phyloP scores from a whole-genome alignment of 2,113 vertebrate genomes.

The Rhynchomys soricoides region DNA sequence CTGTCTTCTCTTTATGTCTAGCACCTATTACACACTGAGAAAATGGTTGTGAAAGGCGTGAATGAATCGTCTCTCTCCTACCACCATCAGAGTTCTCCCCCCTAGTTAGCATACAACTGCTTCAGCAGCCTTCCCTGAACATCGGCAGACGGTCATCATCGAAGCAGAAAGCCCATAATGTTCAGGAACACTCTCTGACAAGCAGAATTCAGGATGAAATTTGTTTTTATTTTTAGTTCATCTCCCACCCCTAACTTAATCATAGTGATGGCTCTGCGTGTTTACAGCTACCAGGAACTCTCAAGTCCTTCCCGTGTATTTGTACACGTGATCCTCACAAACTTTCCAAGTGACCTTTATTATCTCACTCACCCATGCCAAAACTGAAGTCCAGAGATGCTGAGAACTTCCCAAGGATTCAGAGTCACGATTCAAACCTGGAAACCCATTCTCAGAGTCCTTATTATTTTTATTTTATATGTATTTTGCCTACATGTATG shows the following conservation, averaged over 20 bases:
- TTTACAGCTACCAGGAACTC: background rate
- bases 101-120: background rate
- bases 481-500: background rate
- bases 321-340: slow-evolving; percentile 1
- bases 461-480: background rate
- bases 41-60: slow-evolving; percentile 42
- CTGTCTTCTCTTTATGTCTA: slow-evolving; percentile 60
- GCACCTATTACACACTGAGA: slow-evolving; percentile 20
- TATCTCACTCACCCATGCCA: background rate
- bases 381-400: background rate
- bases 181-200: background rate
- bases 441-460: background rate
- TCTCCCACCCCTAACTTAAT: background rate
- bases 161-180: slow-evolving; percentile 12
- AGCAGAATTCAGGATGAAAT: background rate
- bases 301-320: background rate
- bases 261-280: background rate
- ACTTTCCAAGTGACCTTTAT: background rate
- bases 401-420: slow-evolving; percentile 39
- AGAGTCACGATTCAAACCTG: slow-evolving; percentile 4
- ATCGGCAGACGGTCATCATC: background rate
- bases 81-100: background rate
- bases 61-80: slow-evolving; percentile 29
- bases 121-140: slow-evolving; percentile 26
- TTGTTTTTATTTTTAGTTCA: slow-evolving; percentile 6